Evolutionary conservation across 2,888 invertebrate genomes (phyloP).

Genomic region (Xestia c-nigrum): DNA sequence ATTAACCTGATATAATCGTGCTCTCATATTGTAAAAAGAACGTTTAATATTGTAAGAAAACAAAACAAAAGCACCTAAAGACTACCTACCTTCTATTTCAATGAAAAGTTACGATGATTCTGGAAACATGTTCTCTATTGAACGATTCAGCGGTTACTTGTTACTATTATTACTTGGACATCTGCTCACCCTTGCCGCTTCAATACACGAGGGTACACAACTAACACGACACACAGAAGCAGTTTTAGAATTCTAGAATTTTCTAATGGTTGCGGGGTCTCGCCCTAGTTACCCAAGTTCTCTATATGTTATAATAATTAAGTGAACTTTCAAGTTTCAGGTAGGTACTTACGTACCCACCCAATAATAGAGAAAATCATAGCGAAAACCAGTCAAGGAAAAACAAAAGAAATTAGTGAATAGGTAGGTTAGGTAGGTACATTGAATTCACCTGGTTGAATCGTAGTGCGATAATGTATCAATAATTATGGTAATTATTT

Average conservation of each 20-base stretch:
- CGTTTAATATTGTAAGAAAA: background rate
- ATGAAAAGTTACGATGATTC: background rate
- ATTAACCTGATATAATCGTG: background rate
- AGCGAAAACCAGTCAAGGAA: too few species aligned
- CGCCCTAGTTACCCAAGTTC: background rate
- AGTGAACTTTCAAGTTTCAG: too few species aligned
- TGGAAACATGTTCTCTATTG: background rate
- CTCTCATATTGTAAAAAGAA: background rate
- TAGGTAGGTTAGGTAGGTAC: too few species aligned
- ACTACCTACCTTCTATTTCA: background rate
- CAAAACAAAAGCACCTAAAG: background rate
- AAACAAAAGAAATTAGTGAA: too few species aligned
- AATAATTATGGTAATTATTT: too few species aligned
- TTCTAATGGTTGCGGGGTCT: background rate
- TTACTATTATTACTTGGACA: background rate
- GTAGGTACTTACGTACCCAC: too few species aligned
- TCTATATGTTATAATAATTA: too few species aligned
- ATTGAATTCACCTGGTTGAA: too few species aligned
- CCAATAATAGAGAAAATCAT: too few species aligned
- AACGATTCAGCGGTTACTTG: background rate
- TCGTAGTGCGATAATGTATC: too few species aligned
- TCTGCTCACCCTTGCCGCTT: slow-evolving; percentile 4
- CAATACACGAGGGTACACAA: background rate
- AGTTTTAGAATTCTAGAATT: background rate
- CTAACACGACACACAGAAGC: background rate